A percentile compares a stretch with the other conserved stretches of the same genome.
These are phyloP conservation scores for Trichogramma pretiosum DNA, from an alignment of 1,140 invertebrate species.

Conservation along the genomic window DNA sequence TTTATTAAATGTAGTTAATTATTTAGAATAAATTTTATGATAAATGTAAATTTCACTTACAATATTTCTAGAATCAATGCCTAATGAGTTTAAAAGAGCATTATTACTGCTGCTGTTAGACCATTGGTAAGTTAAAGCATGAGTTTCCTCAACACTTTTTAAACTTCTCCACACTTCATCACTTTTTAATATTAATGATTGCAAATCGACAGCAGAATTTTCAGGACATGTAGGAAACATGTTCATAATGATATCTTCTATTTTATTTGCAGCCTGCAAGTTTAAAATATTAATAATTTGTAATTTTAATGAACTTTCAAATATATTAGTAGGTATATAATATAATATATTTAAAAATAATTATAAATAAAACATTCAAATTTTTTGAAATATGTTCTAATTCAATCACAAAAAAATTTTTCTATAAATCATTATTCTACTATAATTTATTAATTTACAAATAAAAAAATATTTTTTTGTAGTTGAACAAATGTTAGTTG, in stretches of 20 bases:
- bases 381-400: conserved; percentile 1
- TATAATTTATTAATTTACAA: no score
- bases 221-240: conserved; percentile 33
- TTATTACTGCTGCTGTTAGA: conserved; percentile 61
- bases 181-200: conserved; percentile 29
- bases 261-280: conserved; percentile 40
- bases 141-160: conserved; percentile 57
- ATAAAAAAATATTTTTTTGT: no score
- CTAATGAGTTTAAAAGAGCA: conserved; percentile 58
- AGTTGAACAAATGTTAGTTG: no score
- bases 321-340: not conserved
- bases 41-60: conserved; percentile 48
- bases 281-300: not conserved
- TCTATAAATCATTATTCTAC: no score
- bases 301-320: conserved; percentile 2
- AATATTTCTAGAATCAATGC: conserved; percentile 75
- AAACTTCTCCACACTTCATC: conserved; percentile 47
- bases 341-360: not conserved
- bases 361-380: conserved; percentile 2
- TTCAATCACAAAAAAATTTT: no score
- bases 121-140: conserved; percentile 64
- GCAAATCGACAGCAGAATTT: conserved; percentile 27
- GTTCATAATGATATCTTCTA: conserved; percentile 39
- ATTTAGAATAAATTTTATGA: not conserved
- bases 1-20: conserved; percentile 5